These are phyloP conservation scores for Myopa tessellatipennis DNA, from an alignment of 2,888 invertebrate species.

Conservation along the genomic window DNA sequence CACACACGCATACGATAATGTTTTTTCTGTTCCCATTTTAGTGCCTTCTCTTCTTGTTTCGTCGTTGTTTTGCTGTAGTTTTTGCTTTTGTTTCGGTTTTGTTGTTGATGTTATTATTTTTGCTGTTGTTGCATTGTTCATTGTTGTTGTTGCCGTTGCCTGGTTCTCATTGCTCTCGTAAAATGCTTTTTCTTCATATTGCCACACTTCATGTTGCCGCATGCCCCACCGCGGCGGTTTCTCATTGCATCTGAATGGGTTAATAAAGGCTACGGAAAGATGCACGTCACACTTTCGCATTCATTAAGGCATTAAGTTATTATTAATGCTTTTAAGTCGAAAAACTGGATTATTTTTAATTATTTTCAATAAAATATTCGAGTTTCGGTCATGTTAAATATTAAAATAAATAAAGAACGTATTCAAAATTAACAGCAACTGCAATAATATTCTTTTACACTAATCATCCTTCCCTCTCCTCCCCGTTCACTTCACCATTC, in stretches of 20 bases:
- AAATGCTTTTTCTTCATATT: background rate
- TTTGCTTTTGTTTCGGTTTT: background rate
- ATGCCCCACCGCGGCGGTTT: background rate
- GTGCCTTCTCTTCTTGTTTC: no score
- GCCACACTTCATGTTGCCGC: no score
- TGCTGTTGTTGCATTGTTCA: background rate
- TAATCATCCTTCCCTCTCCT: no score
- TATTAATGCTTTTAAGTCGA: background rate
- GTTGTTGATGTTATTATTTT: background rate
- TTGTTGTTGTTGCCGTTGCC: background rate
- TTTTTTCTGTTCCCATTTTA: background rate
- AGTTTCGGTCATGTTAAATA: background rate
- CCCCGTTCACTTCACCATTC: no score
- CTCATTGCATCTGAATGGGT: background rate
- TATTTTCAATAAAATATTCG: background rate
- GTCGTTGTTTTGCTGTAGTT: background rate
- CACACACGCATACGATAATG: background rate
- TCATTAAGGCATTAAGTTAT: background rate
- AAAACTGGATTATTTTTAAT: constrained; percentile 13
- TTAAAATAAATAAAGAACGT: no score
- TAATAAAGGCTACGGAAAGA: background rate
- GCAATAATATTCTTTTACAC: no score
- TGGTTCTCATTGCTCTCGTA: background rate
- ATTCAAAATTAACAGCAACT: no score
- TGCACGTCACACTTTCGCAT: constrained; percentile 3